Percentiles rank a stretch among this genome's conserved stretches.
phyloP scores from a whole-genome alignment of 2,797 vertebrate species.

The Urocyon cinereoargenteus region DNA sequence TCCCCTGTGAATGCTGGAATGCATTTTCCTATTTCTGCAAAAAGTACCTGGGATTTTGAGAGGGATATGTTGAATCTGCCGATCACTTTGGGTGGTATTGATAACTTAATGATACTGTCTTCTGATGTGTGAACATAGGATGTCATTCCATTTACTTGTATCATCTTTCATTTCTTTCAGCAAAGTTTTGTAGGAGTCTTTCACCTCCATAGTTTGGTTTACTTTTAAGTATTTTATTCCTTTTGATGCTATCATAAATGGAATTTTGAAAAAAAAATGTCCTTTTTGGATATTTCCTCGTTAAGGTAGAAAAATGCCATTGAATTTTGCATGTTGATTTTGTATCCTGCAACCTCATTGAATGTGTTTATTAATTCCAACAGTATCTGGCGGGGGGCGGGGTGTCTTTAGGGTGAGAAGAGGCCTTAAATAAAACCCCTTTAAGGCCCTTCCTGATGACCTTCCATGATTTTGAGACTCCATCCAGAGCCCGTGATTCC shows the following conservation, averaged over 20 bases:
- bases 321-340: background rate
- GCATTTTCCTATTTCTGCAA: background rate
- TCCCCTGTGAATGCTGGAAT: background rate
- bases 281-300: background rate
- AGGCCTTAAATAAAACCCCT: background rate
- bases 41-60: background rate
- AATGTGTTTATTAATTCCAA: background rate
- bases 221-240: no score
- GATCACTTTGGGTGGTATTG: rapidly evolving
- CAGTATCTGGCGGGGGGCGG: background rate
- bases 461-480: rapidly evolving
- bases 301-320: background rate
- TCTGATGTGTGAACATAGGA: background rate
- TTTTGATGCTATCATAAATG: no score
- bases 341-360: background rate
- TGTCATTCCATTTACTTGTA: rapidly evolving
- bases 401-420: background rate
- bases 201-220: rapidly evolving
- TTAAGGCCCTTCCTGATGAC: background rate
- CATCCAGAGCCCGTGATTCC: rapidly evolving
- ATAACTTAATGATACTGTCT: rapidly evolving
- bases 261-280: background rate
- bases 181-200: rapidly evolving
- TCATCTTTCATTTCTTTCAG: rapidly evolving
- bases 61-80: rapidly evolving